phyloP scores from a whole-genome alignment of 2,113 vertebrate species.

The Salvelinus sp. region DNA sequence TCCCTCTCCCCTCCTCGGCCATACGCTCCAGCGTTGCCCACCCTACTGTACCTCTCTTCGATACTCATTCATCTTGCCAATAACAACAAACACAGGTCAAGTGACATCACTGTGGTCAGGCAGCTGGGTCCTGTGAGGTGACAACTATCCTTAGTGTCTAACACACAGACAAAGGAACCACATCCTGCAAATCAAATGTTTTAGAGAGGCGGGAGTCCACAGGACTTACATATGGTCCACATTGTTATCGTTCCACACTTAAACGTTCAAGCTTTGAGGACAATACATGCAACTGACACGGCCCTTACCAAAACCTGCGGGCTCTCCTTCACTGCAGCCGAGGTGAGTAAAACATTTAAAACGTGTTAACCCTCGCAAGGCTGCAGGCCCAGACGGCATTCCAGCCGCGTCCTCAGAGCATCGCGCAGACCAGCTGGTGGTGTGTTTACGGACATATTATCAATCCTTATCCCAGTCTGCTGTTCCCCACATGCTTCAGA shows the following conservation, averaged over 20 bases:
- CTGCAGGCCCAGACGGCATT: no score
- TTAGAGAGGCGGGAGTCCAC: constrained; percentile 13
- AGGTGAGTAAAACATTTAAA: no score
- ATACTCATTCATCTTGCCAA: constrained; percentile 49
- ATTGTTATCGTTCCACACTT: constrained; percentile 25
- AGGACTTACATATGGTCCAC: constrained; percentile 34
- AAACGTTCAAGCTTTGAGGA: background rate
- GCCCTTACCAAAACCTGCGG: no score
- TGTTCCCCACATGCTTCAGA: no score
- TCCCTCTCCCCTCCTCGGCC: background rate
- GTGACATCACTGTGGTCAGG: constrained; percentile 44
- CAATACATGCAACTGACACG: no score
- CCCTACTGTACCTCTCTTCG: constrained; percentile 1
- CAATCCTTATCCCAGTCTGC: no score
- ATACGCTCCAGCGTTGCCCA: constrained; percentile 35
- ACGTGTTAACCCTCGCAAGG: no score
- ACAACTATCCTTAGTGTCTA: constrained; percentile 49
- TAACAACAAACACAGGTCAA: constrained; percentile 74
- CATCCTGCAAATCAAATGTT: constrained; percentile 37
- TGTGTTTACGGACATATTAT: no score
- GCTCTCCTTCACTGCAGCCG: no score
- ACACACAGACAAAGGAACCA: constrained; percentile 28
- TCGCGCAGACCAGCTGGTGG: no score
- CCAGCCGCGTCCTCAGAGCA: no score
- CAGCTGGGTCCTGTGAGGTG: constrained; percentile 62